Conservation (phyloP, 1,140 invertebrate genomes). For the Wasmannia auropunctata region DNA sequence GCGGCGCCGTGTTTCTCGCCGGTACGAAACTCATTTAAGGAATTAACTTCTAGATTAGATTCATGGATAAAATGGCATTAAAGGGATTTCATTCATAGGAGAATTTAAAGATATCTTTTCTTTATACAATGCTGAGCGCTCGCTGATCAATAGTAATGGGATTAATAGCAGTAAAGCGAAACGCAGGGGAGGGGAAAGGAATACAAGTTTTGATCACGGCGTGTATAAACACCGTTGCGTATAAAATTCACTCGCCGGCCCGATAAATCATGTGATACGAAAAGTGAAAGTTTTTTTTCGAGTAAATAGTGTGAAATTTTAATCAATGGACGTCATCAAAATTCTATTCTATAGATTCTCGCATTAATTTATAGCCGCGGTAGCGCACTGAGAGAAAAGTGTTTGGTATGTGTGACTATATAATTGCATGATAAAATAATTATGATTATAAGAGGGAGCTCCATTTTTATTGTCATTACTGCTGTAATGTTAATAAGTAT, state of each 20-base stretch:
- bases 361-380: neutral
- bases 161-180: slow-evolving; percentile 32
- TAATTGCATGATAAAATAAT: no score
- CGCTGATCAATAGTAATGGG: slow-evolving; percentile 40
- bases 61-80: slow-evolving; percentile 53
- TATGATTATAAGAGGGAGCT: no score
- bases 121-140: neutral
- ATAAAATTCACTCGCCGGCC: neutral
- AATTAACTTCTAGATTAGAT: slow-evolving; percentile 58
- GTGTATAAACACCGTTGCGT: slow-evolving; percentile 18
- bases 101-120: slow-evolving; percentile 26
- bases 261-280: neutral
- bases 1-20: slow-evolving; percentile 39
- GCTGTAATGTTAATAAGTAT: no score
- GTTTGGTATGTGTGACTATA: no score
- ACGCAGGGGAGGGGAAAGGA: neutral
- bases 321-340: neutral
- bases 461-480: no score
- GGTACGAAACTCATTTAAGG: slow-evolving; percentile 48
- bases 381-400: no score
- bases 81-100: slow-evolving; percentile 33
- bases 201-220: slow-evolving; percentile 24
- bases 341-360: neutral
- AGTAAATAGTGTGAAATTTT: neutral
- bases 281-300: neutral